A percentile compares a stretch with the other conserved stretches of the same genome.
phyloP scores from a whole-genome alignment of 2,797 vertebrate species.

The Coendou prehensilis region DNA sequence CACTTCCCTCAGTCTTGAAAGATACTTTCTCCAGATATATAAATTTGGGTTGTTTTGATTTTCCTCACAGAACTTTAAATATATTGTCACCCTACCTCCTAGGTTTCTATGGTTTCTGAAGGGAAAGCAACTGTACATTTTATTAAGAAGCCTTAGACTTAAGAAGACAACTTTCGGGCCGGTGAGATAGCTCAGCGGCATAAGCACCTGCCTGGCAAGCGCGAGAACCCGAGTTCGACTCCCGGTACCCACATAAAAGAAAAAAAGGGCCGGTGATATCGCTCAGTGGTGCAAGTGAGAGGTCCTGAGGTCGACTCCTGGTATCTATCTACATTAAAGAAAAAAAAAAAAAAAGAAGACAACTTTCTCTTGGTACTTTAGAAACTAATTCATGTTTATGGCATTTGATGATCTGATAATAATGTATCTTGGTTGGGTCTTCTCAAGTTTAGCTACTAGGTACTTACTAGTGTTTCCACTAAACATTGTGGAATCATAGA shows the following conservation, averaged over 20 bases:
- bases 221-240: no score
- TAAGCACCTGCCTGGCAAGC: no score
- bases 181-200: no score
- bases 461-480: neutral
- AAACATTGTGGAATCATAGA: neutral
- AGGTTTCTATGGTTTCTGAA: neutral
- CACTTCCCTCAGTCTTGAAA: neutral
- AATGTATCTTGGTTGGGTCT: neutral
- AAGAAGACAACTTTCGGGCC: neutral
- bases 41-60: neutral
- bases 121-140: neutral
- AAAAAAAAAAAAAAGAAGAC: neutral
- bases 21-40: neutral
- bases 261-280: no score
- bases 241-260: no score
- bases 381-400: neutral
- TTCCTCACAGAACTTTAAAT: neutral
- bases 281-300: no score
- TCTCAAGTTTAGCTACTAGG: neutral
- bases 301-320: no score
- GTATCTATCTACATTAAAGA: no score
- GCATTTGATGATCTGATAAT: neutral
- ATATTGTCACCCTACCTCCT: neutral
- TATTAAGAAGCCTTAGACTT: neutral
- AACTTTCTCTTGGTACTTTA: neutral